phyloP scores from a whole-genome alignment of 2,113 vertebrate genomes.

The Morone saxatilis region DNA sequence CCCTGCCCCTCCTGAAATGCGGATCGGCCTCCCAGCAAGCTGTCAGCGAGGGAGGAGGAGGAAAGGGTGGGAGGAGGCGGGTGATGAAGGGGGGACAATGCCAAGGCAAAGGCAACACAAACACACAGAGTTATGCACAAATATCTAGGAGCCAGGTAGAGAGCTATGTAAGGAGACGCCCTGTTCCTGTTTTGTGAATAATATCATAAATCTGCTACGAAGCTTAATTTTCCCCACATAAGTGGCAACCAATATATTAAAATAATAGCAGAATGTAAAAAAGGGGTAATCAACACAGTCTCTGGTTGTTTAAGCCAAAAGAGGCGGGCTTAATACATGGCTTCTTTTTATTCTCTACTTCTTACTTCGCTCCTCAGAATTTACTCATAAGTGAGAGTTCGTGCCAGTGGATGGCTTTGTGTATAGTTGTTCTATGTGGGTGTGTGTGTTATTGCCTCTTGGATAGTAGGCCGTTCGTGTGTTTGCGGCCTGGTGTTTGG shows the following conservation, averaged over 20 bases:
- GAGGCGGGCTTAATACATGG: neutral
- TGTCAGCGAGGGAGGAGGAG: slow-evolving; percentile 16
- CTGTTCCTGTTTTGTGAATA: neutral
- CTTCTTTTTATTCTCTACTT: too few species aligned
- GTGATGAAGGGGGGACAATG: slow-evolving; percentile 23
- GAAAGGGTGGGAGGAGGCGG: slow-evolving; percentile 10
- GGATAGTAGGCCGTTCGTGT: slow-evolving; percentile 62
- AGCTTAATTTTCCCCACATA: neutral
- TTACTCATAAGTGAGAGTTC: slow-evolving; percentile 62
- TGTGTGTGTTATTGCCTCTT: slow-evolving; percentile 72
- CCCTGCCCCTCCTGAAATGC: too few species aligned
- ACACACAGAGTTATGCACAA: slow-evolving; percentile 48
- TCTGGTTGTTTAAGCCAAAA: slow-evolving; percentile 16
- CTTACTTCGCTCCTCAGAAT: slow-evolving; percentile 56
- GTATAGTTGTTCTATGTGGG: slow-evolving; percentile 16
- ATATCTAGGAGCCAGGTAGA: slow-evolving; percentile 48
- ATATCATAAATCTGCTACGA: too few species aligned
- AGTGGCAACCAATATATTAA: neutral
- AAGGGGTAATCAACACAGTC: neutral
- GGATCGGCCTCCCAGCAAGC: slow-evolving; percentile 65
- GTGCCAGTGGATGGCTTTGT: slow-evolving; percentile 53
- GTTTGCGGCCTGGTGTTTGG: slow-evolving; percentile 74
- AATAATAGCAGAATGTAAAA: too few species aligned
- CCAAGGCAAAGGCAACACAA: slow-evolving; percentile 62
- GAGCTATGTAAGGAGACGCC: slow-evolving; percentile 1